Conservation (phyloP, 2,888 invertebrate species). For the Deilephila elpenor region DNA sequence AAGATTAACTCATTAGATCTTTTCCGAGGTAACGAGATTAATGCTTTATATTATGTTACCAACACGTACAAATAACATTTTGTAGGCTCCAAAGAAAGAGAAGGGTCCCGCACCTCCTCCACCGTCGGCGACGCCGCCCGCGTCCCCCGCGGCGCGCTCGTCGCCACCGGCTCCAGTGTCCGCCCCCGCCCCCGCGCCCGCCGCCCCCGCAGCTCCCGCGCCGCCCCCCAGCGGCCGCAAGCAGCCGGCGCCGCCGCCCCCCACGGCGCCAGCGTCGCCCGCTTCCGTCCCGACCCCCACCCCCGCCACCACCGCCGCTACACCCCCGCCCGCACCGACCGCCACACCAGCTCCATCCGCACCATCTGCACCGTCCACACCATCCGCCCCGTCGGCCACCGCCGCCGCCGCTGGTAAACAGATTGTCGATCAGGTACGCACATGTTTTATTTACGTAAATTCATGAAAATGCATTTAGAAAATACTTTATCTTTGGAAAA, state of each 20-base stretch:
- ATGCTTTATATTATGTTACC: no score
- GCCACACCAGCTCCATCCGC: conserved; percentile 42
- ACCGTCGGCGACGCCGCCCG: conserved; percentile 70
- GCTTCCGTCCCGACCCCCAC: conserved; percentile 46
- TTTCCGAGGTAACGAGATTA: no score
- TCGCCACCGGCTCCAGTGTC: conserved; percentile 48
- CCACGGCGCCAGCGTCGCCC: conserved; percentile 46
- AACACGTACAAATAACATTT: conserved; percentile 5
- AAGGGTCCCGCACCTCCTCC: conserved; percentile 91
- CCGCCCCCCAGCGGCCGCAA: conserved; percentile 46
- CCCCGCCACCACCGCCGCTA: conserved; percentile 40
- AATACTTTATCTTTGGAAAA: no score
- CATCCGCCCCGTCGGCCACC: conserved; percentile 42
- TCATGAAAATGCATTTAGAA: no score
- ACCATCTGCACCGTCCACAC: conserved; percentile 34
- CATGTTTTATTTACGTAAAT: not conserved
- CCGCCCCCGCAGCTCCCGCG: conserved; percentile 36
- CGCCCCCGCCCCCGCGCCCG: conserved; percentile 40
- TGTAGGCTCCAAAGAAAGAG: conserved; percentile 89
- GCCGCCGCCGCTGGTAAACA: conserved; percentile 57
- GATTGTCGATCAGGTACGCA: conserved; percentile 66
- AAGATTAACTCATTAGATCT: no score
- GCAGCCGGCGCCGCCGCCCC: conserved; percentile 87
- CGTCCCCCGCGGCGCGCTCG: conserved; percentile 47
- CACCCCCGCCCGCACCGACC: conserved; percentile 35